Evolutionary conservation across 2,113 vertebrate species (phyloP).

Genomic region (Dicaeum eximium): DNA sequence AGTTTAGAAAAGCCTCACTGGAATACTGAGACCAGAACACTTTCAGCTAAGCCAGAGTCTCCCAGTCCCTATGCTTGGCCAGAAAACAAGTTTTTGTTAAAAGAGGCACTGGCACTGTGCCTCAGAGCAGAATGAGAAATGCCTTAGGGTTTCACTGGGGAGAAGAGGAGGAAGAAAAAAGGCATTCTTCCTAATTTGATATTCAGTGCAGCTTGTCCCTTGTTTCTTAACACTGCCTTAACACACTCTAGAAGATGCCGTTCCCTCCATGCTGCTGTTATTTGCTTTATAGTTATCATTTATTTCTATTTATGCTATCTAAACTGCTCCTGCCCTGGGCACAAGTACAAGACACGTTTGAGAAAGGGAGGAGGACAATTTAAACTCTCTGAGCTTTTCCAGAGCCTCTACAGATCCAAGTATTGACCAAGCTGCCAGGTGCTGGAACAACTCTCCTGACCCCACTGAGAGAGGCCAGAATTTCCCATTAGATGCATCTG

Average conservation of each 20-base stretch:
- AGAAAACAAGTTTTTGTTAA: conserved; percentile 18
- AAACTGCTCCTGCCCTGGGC: neutral
- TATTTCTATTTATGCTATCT: conserved; percentile 28
- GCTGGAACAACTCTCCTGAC: neutral
- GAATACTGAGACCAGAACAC: neutral
- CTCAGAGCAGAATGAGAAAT: neutral
- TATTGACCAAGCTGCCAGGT: neutral
- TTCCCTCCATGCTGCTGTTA: neutral
- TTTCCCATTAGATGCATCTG: neutral
- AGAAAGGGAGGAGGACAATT: neutral
- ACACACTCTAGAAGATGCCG: neutral
- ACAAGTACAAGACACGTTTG: neutral
- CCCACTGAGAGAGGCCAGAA: neutral
- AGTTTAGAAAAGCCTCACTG: neutral
- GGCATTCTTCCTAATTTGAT: neutral
- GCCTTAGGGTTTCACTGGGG: neutral
- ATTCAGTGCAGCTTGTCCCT: neutral
- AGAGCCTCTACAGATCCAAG: neutral
- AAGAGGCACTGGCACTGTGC: neutral
- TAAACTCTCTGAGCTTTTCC: neutral
- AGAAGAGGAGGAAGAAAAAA: neutral
- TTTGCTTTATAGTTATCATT: conserved; percentile 27
- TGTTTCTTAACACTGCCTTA: neutral
- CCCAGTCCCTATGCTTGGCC: neutral
- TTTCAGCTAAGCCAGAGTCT: neutral